phyloP scores from a whole-genome alignment of 2,888 invertebrate species.

The Tigriopus californicus region DNA sequence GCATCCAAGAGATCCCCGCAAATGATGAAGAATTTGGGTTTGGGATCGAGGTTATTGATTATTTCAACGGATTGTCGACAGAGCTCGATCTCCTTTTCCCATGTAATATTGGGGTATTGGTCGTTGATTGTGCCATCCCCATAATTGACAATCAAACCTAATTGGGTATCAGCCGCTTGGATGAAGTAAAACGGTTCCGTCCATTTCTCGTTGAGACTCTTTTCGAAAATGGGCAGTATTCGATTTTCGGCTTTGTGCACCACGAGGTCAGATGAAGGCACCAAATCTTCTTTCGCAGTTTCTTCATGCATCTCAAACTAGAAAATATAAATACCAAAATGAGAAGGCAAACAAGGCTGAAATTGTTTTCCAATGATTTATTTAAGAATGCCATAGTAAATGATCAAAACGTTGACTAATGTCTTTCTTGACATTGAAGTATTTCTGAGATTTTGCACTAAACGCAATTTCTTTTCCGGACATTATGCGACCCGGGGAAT shows the following conservation, averaged over 20 bases:
- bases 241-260: not conserved
- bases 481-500: too few relatives aligned
- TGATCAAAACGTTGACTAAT: too few relatives aligned
- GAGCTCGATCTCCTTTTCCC: slow-evolving; percentile 30
- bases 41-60: slow-evolving; percentile 30
- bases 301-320: not conserved
- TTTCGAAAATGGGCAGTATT: not conserved
- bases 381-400: too few relatives aligned
- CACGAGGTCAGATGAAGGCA: not conserved
- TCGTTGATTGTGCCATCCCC: slow-evolving; percentile 3
- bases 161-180: slow-evolving; percentile 33
- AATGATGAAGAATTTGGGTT: slow-evolving; percentile 31
- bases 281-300: not conserved
- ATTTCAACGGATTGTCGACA: slow-evolving; percentile 25
- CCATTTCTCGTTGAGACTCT: slow-evolving; percentile 23
- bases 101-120: slow-evolving; percentile 22
- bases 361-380: too few relatives aligned
- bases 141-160: slow-evolving; percentile 30
- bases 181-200: slow-evolving; percentile 30
- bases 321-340: too few relatives aligned
- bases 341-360: too few relatives aligned
- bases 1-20: slow-evolving; percentile 35
- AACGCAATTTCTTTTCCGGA: too few relatives aligned
- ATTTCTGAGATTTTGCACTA: too few relatives aligned
- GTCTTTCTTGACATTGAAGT: too few relatives aligned